A percentile compares a stretch with the other conserved stretches of the same genome.
These are phyloP conservation scores for Trichopria drosophilae DNA, from an alignment of 2,888 invertebrate species.

Conservation along the genomic window DNA sequence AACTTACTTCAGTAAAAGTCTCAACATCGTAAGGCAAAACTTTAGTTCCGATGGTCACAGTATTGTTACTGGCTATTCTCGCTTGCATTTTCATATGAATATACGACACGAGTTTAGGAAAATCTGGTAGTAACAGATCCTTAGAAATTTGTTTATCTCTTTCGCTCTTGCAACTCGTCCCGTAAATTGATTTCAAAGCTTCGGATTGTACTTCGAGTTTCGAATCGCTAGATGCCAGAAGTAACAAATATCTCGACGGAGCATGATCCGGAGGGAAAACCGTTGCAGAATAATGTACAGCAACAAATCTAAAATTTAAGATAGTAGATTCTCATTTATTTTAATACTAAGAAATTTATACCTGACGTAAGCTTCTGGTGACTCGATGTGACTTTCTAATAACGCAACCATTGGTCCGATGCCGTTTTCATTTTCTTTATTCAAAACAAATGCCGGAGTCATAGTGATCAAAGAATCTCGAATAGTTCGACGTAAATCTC, in stretches of 20 bases:
- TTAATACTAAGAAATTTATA: constrained; percentile 25
- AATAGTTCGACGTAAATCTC: constrained; percentile 48
- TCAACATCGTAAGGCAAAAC: constrained; percentile 72
- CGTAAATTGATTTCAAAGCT: constrained; percentile 75
- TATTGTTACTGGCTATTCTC: constrained; percentile 50
- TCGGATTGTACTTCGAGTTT: constrained; percentile 77
- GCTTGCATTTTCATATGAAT: constrained; percentile 60
- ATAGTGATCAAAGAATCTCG: constrained; percentile 52
- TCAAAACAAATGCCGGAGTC: constrained; percentile 51
- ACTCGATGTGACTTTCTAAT: constrained; percentile 74
- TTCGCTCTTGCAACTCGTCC: constrained; percentile 60
- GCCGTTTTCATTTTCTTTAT: constrained; percentile 47
- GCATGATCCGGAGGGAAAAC: constrained; percentile 83
- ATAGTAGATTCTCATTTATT: background rate
- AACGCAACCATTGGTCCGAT: constrained; percentile 67
- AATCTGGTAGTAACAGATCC: constrained; percentile 68
- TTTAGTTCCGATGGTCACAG: constrained; percentile 68
- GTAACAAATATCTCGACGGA: constrained; percentile 78
- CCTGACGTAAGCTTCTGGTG: constrained; percentile 67
- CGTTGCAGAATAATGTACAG: constrained; percentile 77
- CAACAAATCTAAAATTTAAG: constrained; percentile 68
- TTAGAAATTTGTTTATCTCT: constrained; percentile 45
- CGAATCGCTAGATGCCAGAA: constrained; percentile 81
- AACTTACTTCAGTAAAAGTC: constrained; percentile 73
- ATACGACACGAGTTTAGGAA: constrained; percentile 72